A percentile compares a stretch with the other conserved stretches of the same genome.
These are phyloP conservation scores for Aleadryas rufinucha DNA, from an alignment of 2,113 vertebrate species.

Conservation along the genomic window DNA sequence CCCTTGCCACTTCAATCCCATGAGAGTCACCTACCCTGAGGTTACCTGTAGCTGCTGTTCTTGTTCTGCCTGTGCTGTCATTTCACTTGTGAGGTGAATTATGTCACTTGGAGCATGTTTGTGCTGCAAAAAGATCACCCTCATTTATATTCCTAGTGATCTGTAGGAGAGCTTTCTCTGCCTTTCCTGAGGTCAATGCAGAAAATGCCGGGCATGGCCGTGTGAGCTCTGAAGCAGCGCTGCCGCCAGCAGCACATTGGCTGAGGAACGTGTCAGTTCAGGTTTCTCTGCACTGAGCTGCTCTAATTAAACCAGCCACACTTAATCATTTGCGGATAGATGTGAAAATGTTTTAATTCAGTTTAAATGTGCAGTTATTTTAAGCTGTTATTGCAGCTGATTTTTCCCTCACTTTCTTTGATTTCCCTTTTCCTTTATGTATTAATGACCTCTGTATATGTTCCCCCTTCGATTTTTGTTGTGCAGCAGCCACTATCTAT, in stretches of 20 bases:
- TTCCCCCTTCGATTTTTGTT: not conserved
- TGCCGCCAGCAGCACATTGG: not conserved
- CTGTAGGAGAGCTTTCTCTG: not conserved
- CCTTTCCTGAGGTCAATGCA: not conserved
- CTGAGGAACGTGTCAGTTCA: fast-evolving
- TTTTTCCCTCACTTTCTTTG: not conserved
- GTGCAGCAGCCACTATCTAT: not conserved
- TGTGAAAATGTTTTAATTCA: not conserved
- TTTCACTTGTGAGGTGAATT: not conserved
- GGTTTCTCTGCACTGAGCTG: not conserved
- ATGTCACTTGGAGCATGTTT: not conserved
- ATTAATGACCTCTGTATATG: not conserved
- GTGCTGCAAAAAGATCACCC: not conserved
- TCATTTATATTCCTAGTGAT: not conserved
- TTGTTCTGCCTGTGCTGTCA: not conserved
- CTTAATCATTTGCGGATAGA: not conserved
- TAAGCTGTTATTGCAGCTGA: not conserved
- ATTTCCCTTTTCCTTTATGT: not conserved
- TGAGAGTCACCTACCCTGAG: not conserved
- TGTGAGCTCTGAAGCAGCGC: not conserved
- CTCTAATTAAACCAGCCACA: not conserved
- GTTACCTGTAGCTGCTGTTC: not conserved
- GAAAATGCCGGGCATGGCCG: fast-evolving
- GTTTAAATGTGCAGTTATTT: not conserved
- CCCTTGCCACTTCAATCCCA: not conserved